Evolutionary conservation across 2,888 invertebrate species (phyloP).

Genomic region (Drosophila quinaria): DNA sequence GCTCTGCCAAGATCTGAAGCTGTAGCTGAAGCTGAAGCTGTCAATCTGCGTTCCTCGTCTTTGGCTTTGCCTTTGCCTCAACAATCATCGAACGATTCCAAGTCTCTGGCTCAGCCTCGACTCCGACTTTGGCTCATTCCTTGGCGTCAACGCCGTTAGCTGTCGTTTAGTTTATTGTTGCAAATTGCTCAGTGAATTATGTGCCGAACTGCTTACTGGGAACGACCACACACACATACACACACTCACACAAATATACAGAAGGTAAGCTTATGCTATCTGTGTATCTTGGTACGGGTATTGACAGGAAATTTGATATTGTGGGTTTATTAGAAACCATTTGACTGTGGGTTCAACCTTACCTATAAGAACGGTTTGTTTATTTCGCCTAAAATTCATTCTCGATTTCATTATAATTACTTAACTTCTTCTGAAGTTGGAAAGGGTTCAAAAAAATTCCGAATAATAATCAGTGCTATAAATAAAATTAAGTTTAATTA

Average conservation of each 20-base stretch:
- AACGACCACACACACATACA: slow-evolving; percentile 70
- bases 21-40: slow-evolving; percentile 56
- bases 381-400: slow-evolving; percentile 19
- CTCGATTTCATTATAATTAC: slow-evolving; percentile 34
- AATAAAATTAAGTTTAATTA: not conserved
- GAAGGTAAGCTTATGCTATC: slow-evolving; percentile 14
- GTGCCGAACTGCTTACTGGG: slow-evolving; percentile 75
- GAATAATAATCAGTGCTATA: not conserved
- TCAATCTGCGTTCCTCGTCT: slow-evolving; percentile 71
- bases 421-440: slow-evolving; percentile 8
- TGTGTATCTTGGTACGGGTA: slow-evolving; percentile 37
- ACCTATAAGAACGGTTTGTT: slow-evolving; percentile 35
- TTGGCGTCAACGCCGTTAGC: slow-evolving; percentile 79
- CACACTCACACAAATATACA: slow-evolving; percentile 16
- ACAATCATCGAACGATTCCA: slow-evolving; percentile 24
- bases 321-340: slow-evolving; percentile 65
- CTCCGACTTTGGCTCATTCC: slow-evolving; percentile 61
- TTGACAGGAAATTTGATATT: slow-evolving; percentile 72
- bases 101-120: slow-evolving; percentile 25
- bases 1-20: slow-evolving; percentile 50
- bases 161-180: slow-evolving; percentile 79
- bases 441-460: not conserved
- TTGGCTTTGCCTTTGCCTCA: slow-evolving; percentile 38
- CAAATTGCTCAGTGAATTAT: slow-evolving; percentile 78
- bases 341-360: slow-evolving; percentile 45